Evolutionary conservation across 2,888 invertebrate genomes (phyloP), one percentile per base, ranked within the genome.

Genomic region (Hirudinaria manillensis): DNA sequence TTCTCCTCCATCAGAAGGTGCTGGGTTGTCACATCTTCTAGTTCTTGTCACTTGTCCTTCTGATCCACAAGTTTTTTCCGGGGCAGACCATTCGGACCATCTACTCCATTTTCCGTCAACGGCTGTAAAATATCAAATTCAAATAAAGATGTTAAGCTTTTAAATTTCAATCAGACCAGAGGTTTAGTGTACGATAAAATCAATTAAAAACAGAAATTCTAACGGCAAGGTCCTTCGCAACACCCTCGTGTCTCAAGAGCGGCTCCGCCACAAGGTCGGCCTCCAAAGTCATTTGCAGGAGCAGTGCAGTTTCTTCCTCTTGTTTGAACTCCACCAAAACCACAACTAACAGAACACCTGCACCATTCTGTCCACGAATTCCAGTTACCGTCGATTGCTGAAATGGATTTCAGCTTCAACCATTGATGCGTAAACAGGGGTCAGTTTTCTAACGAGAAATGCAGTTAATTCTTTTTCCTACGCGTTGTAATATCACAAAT

Each of bases 281-380:
- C 85, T 56, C 83, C 84, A 78, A 81, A 80, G 45, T 80, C 78
- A 2, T 84, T 82, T 13, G 78, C 75, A 2, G 85, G 85, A 70
- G 81, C 81, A 77, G 83, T 80, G 79, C 85, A 85, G 4, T 79
- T 77, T 38, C 85, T 80, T 4, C 78, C 76, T 10, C 85, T 79
- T 0, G 75, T 67, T 27, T 81, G 79, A 32, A 79, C 77, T 21
- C 85, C 85, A 21, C 74, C 78, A 38, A n/a, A 70, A 4, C 83
- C 85, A 80, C 85, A 85, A 0, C 81, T 78, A 6, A 78, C 78
- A 76, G 81, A 81, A 78, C 85, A 85, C 24, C 56, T 19, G 32
- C 75, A 75, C 78, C 78, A 78, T 19, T 38, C 36, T 6, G 70
- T 34, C 78, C 78, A 78, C 24, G 19, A 6, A 27, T 70, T 77